Evolutionary conservation across 2,113 vertebrate species (phyloP).

Genomic region (Dromiciops gliroides): DNA sequence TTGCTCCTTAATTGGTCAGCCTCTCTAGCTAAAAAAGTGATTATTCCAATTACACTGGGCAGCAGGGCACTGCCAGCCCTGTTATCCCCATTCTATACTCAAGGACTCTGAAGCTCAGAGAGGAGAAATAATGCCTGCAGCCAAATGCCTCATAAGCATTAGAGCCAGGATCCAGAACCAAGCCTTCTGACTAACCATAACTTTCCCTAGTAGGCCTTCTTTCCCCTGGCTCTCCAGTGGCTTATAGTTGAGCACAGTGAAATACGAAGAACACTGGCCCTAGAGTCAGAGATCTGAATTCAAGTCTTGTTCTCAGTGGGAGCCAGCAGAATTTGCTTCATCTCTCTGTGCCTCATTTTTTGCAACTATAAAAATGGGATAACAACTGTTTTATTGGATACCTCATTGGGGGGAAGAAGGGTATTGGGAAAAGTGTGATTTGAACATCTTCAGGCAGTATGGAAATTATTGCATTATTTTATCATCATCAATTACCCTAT

Average conservation of each 20-base stretch:
- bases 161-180: not conserved
- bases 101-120: not conserved
- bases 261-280: not conserved
- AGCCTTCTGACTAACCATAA: not conserved
- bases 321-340: not conserved
- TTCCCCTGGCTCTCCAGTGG: not conserved
- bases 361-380: too few relatives aligned
- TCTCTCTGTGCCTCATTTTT: not conserved
- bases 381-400: not conserved
- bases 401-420: rapidly evolving
- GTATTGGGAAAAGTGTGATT: too few relatives aligned
- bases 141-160: not conserved
- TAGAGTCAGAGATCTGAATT: not conserved
- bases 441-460: rapidly evolving
- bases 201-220: too few relatives aligned
- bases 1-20: not conserved
- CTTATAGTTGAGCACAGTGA: not conserved
- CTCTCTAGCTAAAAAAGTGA: not conserved
- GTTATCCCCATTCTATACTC: not conserved
- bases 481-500: too few relatives aligned
- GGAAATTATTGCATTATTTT: too few relatives aligned
- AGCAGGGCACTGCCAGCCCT: not conserved
- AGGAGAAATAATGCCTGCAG: too few relatives aligned
- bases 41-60: not conserved
- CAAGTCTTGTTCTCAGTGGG: not conserved